Conservation (phyloP, 2,113 vertebrate species). For the Osmerus mordax region DNA sequence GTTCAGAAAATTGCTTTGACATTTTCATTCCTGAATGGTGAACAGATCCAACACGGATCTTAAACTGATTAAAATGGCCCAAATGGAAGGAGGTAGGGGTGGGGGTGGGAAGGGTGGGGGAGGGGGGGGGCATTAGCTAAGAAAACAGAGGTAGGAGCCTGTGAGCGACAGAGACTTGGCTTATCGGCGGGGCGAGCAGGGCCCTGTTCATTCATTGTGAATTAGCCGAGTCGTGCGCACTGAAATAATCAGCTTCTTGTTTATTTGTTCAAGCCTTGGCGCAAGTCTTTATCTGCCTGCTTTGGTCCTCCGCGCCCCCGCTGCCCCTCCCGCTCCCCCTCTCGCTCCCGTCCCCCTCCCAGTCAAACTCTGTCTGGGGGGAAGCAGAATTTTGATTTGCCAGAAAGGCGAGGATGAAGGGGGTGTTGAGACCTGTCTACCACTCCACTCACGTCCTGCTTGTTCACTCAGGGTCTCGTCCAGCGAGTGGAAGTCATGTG, state of each 20-base stretch:
- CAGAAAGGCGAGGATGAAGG: not conserved
- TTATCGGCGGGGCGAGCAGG: constrained; percentile 53
- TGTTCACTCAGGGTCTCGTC: not conserved
- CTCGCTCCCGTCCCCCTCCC: not conserved
- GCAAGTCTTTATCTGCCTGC: constrained; percentile 54
- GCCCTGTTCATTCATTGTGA: constrained; percentile 61
- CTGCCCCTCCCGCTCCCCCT: constrained; percentile 4
- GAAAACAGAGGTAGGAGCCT: constrained; percentile 57
- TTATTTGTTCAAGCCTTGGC: constrained; percentile 62
- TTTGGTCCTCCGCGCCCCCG: not conserved
- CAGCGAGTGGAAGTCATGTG: not conserved
- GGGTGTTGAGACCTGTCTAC: not conserved
- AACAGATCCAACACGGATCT: constrained; percentile 52
- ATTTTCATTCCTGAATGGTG: constrained; percentile 54
- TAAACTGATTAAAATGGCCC: constrained; percentile 56
- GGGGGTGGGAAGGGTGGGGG: not conserved
- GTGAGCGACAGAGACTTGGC: constrained; percentile 48
- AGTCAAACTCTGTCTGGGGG: constrained; percentile 13
- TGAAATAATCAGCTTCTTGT: constrained; percentile 63
- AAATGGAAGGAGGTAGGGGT: constrained; percentile 23
- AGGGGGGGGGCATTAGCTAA: constrained; percentile 63
- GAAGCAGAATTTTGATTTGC: not conserved
- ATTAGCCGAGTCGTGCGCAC: constrained; percentile 56
- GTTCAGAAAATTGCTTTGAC: constrained; percentile 64
- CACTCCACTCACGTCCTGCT: constrained; percentile 18